Conservation (phyloP, 1,140 invertebrate genomes). For the Panagrolaimus sp. region DNA sequence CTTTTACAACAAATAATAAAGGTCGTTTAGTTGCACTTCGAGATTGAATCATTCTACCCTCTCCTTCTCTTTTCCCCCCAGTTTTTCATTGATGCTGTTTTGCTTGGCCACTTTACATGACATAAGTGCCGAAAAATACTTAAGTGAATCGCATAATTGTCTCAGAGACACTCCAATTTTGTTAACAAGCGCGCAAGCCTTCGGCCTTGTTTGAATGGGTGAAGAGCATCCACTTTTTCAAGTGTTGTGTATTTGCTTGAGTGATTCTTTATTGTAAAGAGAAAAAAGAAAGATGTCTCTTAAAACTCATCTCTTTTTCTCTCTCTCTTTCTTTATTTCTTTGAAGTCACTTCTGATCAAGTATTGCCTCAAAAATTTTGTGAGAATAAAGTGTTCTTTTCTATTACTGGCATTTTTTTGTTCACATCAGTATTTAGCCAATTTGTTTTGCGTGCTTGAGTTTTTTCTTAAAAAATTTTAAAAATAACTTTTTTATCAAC, state of each 20-base stretch:
- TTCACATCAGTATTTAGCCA: no score
- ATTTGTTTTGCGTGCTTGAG: no score
- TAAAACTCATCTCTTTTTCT: no score
- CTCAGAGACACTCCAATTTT: constrained; percentile 2
- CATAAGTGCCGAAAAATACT: constrained; percentile 19
- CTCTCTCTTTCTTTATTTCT: constrained; percentile 7
- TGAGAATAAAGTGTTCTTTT: constrained; percentile 11
- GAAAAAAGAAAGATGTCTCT: neutral
- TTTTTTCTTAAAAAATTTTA: neutral
- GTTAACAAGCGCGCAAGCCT: constrained; percentile 12
- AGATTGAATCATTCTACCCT: constrained; percentile 7
- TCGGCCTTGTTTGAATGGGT: constrained; percentile 13
- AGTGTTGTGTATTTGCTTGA: constrained; percentile 15
- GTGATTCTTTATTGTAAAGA: constrained; percentile 18
- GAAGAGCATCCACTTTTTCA: constrained; percentile 14
- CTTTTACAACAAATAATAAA: neutral
- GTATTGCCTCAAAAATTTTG: constrained; percentile 12
- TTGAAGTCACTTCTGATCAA: constrained; percentile 16
- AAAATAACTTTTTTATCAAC: neutral
- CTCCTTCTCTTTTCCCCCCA: neutral
- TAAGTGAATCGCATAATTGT: constrained; percentile 18
- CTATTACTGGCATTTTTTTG: neutral
- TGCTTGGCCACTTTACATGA: neutral
- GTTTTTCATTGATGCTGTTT: constrained; percentile 12
- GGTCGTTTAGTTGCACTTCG: constrained; percentile 1